phyloP scores from a whole-genome alignment of 2,797 vertebrate species.

The Hydrocynus forskahlii region DNA sequence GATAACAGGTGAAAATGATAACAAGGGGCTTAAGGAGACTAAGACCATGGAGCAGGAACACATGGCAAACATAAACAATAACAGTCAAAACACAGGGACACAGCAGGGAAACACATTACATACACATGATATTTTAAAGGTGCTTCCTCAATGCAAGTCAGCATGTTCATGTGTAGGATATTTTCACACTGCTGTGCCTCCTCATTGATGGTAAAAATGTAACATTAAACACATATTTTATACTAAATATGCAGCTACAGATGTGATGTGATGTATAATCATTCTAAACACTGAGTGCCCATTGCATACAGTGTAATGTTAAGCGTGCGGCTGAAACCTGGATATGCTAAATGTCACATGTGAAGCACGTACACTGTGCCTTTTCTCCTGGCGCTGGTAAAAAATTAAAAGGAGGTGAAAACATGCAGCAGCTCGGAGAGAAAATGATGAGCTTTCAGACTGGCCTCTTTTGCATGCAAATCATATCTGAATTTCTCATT shows the following conservation, averaged over 20 bases:
- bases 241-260: not conserved
- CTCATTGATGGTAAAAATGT: not conserved
- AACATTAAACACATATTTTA: conserved; percentile 2
- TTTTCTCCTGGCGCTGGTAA: conserved; percentile 63
- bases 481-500: conserved; percentile 99
- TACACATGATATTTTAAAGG: not conserved
- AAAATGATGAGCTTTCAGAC: conserved; percentile 92
- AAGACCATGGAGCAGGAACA: too few species aligned
- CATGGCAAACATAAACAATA: too few species aligned
- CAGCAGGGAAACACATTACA: not conserved
- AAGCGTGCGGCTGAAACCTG: conserved; percentile 58
- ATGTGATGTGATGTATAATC: too few species aligned
- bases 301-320: conserved; percentile 54
- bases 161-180: not conserved
- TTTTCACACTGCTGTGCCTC: not conserved
- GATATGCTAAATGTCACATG: conserved; percentile 60
- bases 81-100: too few species aligned
- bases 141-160: too few species aligned
- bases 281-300: conserved; percentile 52
- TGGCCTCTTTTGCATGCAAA: conserved; percentile 99
- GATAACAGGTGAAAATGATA: too few species aligned
- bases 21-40: too few species aligned
- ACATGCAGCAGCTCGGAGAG: conserved; percentile 67
- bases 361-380: conserved; percentile 62
- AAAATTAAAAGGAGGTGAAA: conserved; percentile 72